phyloP scores from a whole-genome alignment of 2,797 vertebrate genomes.

The Scolopax bukidnonensis region DNA sequence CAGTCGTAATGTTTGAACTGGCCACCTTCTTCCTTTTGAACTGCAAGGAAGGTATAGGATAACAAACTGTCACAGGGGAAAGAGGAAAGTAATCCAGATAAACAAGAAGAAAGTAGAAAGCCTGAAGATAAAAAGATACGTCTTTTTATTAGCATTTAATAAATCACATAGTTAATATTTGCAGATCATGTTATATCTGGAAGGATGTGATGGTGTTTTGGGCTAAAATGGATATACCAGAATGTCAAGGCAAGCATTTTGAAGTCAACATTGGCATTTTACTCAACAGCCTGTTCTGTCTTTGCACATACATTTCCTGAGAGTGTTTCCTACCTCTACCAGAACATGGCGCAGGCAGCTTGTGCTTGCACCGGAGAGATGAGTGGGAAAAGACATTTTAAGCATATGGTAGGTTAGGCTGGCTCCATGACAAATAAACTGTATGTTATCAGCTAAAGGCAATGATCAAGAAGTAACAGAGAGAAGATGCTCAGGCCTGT shows the following conservation, averaged over 20 bases:
- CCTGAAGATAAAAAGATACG: neutral
- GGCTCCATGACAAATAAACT: neutral
- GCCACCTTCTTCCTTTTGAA: neutral
- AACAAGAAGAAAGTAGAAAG: neutral
- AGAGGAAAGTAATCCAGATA: neutral
- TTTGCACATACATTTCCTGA: neutral
- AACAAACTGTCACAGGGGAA: neutral
- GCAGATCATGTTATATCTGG: neutral
- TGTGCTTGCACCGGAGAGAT: neutral
- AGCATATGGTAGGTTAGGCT: neutral
- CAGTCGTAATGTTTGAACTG: slow-evolving; percentile 3
- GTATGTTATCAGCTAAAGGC: neutral
- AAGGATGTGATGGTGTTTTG: neutral
- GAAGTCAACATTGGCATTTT: neutral
- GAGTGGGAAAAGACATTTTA: neutral
- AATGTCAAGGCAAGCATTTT: neutral
- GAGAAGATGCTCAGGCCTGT: neutral
- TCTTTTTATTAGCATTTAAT: neutral
- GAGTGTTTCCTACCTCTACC: neutral
- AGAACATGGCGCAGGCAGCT: neutral
- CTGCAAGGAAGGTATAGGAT: neutral
- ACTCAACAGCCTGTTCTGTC: neutral
- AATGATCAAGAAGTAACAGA: neutral
- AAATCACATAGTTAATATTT: neutral
- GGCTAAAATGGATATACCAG: neutral